Conservation (phyloP, 2,888 invertebrate genomes). For the Cabera pusaria region DNA sequence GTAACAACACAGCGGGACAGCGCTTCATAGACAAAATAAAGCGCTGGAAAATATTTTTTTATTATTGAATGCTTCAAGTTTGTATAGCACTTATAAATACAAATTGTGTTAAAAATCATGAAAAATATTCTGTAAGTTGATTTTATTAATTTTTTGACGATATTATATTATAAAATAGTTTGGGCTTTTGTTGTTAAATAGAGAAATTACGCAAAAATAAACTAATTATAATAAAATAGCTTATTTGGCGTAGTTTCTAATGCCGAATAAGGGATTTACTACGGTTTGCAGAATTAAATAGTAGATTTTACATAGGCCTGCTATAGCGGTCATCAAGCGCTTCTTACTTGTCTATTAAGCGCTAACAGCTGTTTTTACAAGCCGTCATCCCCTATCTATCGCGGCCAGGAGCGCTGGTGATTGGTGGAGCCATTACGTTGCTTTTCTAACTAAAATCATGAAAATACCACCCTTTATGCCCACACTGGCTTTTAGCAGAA, state of each 20-base stretch:
- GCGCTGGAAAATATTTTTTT: constrained; percentile 14
- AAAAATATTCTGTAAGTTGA: too few relatives aligned
- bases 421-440: constrained; percentile 58
- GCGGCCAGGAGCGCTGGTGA: constrained; percentile 52
- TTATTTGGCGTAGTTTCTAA: too few relatives aligned
- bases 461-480: constrained; percentile 68
- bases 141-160: too few relatives aligned
- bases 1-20: constrained; percentile 43
- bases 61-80: neutral
- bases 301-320: neutral
- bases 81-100: too few relatives aligned
- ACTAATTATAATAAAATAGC: too few relatives aligned
- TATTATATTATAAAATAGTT: too few relatives aligned
- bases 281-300: too few relatives aligned
- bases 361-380: constrained; percentile 54
- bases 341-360: constrained; percentile 59
- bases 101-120: too few relatives aligned
- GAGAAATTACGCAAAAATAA: too few relatives aligned
- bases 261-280: too few relatives aligned
- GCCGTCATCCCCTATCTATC: constrained; percentile 69
- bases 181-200: too few relatives aligned
- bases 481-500: constrained; percentile 64
- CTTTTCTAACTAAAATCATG: constrained; percentile 66
- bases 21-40: constrained; percentile 50
- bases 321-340: constrained; percentile 7